These are phyloP conservation scores for Kryptopterus vitreolus DNA, from an alignment of 2,797 vertebrate species.

Conservation along the genomic window DNA sequence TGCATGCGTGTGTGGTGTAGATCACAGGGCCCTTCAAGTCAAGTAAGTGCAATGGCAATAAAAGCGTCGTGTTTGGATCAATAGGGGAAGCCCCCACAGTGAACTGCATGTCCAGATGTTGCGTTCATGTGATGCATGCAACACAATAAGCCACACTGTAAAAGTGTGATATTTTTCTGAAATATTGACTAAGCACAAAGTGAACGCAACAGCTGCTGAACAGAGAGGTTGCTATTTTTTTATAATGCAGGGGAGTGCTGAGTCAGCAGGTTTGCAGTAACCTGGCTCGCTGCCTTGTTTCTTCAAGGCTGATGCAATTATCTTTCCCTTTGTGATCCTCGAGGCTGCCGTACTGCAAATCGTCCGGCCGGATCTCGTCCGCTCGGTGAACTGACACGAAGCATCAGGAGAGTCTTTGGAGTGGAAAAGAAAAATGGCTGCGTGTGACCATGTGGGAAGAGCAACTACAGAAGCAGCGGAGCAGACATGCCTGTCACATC, in stretches of 20 bases:
- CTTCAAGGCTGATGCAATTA: slow-evolving; percentile 36
- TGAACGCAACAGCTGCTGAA: slow-evolving; percentile 25
- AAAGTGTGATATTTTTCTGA: slow-evolving; percentile 28
- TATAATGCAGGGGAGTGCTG: slow-evolving; percentile 4
- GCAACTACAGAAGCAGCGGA: slow-evolving; percentile 10
- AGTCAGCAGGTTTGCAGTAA: slow-evolving; percentile 35
- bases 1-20: not conserved
- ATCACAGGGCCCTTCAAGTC: slow-evolving; percentile 25
- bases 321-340: slow-evolving; percentile 41
- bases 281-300: slow-evolving; percentile 26
- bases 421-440: not conserved
- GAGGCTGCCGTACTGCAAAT: slow-evolving; percentile 13
- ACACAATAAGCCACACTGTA: slow-evolving; percentile 1
- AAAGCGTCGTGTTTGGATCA: not conserved
- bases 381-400: slow-evolving; percentile 11
- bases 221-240: slow-evolving; percentile 16
- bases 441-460: slow-evolving; percentile 13
- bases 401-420: slow-evolving; percentile 4
- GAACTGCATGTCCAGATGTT: not conserved
- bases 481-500: slow-evolving; percentile 17
- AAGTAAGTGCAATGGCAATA: not conserved
- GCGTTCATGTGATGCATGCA: not conserved
- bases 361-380: not conserved
- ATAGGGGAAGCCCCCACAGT: slow-evolving; percentile 19
- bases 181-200: slow-evolving; percentile 7